Base-by-base conservation (phyloP, 2,797 vertebrate genomes). In the Naso thynnoides region DNA sequence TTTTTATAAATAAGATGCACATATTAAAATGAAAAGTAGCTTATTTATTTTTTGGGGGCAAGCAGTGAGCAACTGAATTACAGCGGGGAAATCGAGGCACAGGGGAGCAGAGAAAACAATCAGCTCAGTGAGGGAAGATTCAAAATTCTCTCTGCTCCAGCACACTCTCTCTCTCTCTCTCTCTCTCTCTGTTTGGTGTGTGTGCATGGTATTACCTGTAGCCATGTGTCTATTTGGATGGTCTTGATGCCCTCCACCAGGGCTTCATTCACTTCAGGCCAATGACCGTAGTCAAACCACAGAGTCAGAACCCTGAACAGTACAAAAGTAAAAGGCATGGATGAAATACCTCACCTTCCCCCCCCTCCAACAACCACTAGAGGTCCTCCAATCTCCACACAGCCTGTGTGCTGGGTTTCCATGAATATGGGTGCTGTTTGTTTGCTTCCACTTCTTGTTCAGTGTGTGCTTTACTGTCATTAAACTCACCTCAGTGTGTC, bases 211-310 rank as follows among this genome's bases (percentile, higher is more conserved):
- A 19, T 82, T 94, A 99, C 98, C 96, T 99, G 98, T 24, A 99
- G 88, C 98, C 98, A 99, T 1, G 98, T 99, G 81, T 99, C 98
- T 55, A 99, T 99, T 89, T 99, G 98, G 87, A 99, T 99, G 8
- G 98, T 99, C 83, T 99, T 99, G 85, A 99, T 99, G 41, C 98
- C 98, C 89, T 99, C 98, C 59, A 99, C 98, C 44, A 99, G 92
- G 63, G 96, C 98, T 91, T 99, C 98, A 1, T 99, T 99, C 53
- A 99, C 98, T 70, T 99, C 98, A 45, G 98, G 96, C 97, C 98
- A 99, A 72, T 99, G 98, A 13, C 98, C 98, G 3, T 99, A 99
- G 86, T 99, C 98, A 89, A 99, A 99, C 98, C 98, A 99, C 31
- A 99, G 90, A 29, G 98, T 99, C 70, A 99, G 95, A 75, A 99